phyloP scores from a whole-genome alignment of 2,113 vertebrate genomes.

The Fregata magnificens region DNA sequence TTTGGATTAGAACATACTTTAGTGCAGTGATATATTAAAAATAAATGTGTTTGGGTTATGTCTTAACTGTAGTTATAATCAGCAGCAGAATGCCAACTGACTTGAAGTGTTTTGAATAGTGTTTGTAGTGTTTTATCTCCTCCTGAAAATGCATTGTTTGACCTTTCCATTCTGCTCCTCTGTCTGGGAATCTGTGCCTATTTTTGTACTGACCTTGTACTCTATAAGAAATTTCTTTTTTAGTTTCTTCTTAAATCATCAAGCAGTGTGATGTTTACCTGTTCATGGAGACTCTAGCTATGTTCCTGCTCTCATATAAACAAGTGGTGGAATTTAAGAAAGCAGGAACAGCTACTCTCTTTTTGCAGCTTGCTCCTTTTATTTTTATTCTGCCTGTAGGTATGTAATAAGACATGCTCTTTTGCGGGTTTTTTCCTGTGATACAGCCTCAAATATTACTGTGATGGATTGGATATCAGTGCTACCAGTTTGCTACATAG shows the following conservation, averaged over 20 bases:
- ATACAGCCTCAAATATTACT: not conserved
- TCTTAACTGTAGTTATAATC: not conserved
- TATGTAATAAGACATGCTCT: not conserved
- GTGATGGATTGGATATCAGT: not conserved
- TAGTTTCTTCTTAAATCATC: not conserved
- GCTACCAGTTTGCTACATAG: not conserved
- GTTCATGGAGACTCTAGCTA: not conserved
- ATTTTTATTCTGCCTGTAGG: not conserved
- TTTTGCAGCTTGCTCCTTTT: not conserved
- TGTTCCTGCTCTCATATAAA: not conserved
- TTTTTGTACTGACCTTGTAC: conserved; percentile 7
- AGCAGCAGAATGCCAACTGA: not conserved
- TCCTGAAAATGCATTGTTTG: not conserved
- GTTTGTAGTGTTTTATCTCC: not conserved
- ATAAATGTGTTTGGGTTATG: not conserved
- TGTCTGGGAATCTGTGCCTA: not conserved
- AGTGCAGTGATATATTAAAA: not conserved
- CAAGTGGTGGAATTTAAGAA: not conserved
- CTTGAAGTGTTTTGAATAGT: not conserved
- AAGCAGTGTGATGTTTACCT: not conserved
- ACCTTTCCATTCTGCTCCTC: not conserved
- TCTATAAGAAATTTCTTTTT: not conserved
- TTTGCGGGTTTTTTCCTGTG: not conserved
- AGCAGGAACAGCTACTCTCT: not conserved
- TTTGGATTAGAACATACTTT: not conserved